Evolutionary conservation across 2,888 invertebrate genomes (phyloP), one percentile per base, ranked within the genome.

Genomic region (Cataglyphis livida): DNA sequence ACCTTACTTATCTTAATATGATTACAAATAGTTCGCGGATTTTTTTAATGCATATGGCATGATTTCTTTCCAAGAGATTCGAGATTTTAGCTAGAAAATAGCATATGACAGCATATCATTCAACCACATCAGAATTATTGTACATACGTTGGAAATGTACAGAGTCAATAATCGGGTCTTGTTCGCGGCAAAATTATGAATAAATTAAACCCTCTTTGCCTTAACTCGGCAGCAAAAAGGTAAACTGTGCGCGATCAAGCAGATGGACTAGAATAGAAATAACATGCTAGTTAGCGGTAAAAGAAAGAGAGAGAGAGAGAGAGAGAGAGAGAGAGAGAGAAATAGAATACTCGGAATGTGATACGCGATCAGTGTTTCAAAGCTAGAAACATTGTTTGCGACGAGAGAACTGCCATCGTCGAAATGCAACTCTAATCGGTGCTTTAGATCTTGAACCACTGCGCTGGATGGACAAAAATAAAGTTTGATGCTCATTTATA

Each of bases 281-380:
- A 7, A 44, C 18, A 28, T 21, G 57, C 28, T 10, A 2, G 41
- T 71, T 71, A 44, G 73, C 41, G 21, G 41, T 68, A 48, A 57
- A 57, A 68, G 32, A 32, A 6, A 32, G 7, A 48, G 18, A 48
- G 6, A 48, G 48, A 48, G 18, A 48, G 18, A 48, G 18, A 48
- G 48, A 48, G 44, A 44, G 44, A 44, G 12, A 44, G 15, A 44
- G n/a, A 48, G n/a, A 48, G 18, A 48, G 18, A 48, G 48, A 48
- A 48, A 48, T 48, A 48, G 15, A 44, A 57, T 15, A 25, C 35
- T 68, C 15, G 41, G 78, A 78, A 78, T 57, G 38, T 65, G 71
- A 70, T 78, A 71, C 44, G 78, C 78, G 73, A 78, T 71, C 76
- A 57, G 54, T 68, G 57, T 76, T 76, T 70, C 71, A 70, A 44